phyloP scores from a whole-genome alignment of 2,888 invertebrate species.

The Oscheius sp. region DNA sequence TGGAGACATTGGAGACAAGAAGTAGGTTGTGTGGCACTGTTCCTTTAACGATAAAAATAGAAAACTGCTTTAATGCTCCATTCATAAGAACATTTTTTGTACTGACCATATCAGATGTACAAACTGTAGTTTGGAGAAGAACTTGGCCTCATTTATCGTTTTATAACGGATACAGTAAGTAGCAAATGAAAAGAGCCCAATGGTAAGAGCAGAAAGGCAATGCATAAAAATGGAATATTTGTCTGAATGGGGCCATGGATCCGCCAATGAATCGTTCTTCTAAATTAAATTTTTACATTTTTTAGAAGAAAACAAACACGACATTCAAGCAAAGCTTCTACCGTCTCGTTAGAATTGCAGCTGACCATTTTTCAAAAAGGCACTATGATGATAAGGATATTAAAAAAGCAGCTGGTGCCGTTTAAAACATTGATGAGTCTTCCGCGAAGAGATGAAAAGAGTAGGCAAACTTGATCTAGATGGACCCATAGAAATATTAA shows the following conservation, averaged over 20 bases:
- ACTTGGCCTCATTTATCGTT: constrained; percentile 6
- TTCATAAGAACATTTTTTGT: background rate
- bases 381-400: too few relatives aligned
- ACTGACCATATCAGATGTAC: constrained; percentile 2
- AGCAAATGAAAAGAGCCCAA: background rate
- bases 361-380: too few relatives aligned
- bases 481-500: too few relatives aligned
- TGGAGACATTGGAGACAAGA: too few relatives aligned
- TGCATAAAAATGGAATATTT: background rate
- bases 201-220: background rate
- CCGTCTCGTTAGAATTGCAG: too few relatives aligned
- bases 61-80: background rate
- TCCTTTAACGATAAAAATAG: too few relatives aligned
- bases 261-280: background rate
- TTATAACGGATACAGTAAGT: constrained; percentile 1
- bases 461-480: too few relatives aligned
- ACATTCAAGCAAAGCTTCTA: background rate
- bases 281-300: background rate
- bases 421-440: too few relatives aligned
- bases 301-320: background rate
- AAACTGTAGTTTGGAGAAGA: constrained; percentile 5
- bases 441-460: too few relatives aligned
- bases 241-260: constrained; percentile 4
- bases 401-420: too few relatives aligned
- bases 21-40: too few relatives aligned